Conservation (phyloP, 2,888 invertebrate genomes). For the Physocephala rufipes region DNA sequence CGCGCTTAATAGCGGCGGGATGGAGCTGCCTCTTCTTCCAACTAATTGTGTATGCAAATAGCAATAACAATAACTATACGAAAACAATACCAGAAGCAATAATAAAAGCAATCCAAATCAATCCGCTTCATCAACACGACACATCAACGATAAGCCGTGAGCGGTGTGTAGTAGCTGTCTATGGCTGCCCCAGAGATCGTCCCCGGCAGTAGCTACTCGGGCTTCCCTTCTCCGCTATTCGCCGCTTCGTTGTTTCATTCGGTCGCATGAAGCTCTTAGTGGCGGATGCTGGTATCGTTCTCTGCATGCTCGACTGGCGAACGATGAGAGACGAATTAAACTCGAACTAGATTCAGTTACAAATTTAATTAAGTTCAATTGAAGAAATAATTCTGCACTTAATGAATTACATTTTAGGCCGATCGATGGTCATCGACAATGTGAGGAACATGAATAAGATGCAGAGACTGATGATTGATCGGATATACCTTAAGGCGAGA, state of each 20-base stretch:
- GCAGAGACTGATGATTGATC: too few species aligned
- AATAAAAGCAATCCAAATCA: slow-evolving; percentile 21
- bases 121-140: neutral
- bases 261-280: slow-evolving; percentile 5
- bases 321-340: slow-evolving; percentile 18
- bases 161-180: neutral
- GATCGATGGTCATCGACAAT: too few species aligned
- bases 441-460: too few species aligned
- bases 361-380: slow-evolving; percentile 66
- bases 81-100: neutral
- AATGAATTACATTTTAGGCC: too few species aligned
- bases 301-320: neutral
- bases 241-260: too few species aligned
- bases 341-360: slow-evolving; percentile 66
- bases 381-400: too few species aligned
- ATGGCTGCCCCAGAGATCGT: neutral
- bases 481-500: too few species aligned
- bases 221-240: neutral
- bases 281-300: neutral
- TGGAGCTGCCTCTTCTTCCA: slow-evolving; percentile 29
- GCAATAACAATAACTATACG: neutral
- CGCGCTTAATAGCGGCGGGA: slow-evolving; percentile 35
- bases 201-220: too few species aligned
- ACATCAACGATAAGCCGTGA: too few species aligned
- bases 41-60: slow-evolving; percentile 21